A percentile compares a stretch with the other conserved stretches of the same genome.
Conservation (phyloP, 2,113 vertebrate species). For the Microtus montanus region DNA sequence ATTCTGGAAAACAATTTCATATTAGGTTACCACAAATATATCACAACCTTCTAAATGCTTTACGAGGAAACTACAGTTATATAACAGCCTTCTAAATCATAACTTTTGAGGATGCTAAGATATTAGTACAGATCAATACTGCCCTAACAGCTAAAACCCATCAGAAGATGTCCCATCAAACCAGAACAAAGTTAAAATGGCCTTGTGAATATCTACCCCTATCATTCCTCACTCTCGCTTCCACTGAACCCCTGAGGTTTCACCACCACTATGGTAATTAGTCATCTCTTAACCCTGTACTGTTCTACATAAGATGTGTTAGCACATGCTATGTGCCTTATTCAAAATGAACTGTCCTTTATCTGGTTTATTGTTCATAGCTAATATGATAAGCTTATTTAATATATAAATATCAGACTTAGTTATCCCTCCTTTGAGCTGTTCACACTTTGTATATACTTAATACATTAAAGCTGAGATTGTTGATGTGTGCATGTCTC, state of each 20-base stretch:
- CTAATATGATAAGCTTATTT: background rate
- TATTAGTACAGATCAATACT: background rate
- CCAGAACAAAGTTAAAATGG: background rate
- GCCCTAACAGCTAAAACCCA: background rate
- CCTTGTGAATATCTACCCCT: background rate
- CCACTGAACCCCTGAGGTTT: background rate
- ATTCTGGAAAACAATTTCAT: background rate
- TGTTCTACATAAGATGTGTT: background rate
- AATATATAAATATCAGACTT: background rate
- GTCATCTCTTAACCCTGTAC: background rate
- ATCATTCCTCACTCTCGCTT: background rate
- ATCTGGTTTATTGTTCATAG: background rate
- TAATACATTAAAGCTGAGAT: background rate
- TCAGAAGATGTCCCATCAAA: background rate
- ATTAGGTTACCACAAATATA: background rate
- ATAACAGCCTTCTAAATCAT: background rate
- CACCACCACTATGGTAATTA: background rate
- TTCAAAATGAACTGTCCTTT: background rate
- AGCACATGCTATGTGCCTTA: background rate
- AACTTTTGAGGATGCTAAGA: background rate
- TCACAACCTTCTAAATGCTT: constrained; percentile 9
- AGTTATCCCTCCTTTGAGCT: background rate
- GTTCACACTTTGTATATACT: background rate
- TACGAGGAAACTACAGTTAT: background rate
- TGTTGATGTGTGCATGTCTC: background rate